Evolutionary conservation across 2,888 invertebrate genomes (phyloP).

Genomic region (Heliconius cydno): DNA sequence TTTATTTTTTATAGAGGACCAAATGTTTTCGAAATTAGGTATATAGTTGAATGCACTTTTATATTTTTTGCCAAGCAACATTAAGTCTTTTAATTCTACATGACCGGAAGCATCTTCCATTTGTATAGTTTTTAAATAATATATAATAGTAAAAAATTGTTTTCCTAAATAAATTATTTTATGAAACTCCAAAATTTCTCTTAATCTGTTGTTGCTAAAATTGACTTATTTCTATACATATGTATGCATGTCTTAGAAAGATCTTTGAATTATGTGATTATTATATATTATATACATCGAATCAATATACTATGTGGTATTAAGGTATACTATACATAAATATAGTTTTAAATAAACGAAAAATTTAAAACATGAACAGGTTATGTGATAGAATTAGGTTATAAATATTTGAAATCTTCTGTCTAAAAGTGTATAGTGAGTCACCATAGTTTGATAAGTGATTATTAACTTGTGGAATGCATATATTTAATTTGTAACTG

Average conservation of each 20-base stretch:
- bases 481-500: background rate
- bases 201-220: background rate
- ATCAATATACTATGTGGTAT: background rate
- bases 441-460: constrained; percentile 1
- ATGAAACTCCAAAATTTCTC: background rate
- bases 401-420: constrained; percentile 4
- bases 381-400: constrained; percentile 11
- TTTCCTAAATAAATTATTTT: background rate
- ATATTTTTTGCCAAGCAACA: background rate
- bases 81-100: background rate
- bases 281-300: constrained; percentile 9
- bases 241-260: background rate
- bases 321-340: background rate
- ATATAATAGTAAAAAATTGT: background rate
- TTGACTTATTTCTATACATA: background rate
- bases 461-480: background rate
- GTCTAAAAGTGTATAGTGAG: background rate
- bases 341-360: constrained; percentile 2
- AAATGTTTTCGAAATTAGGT: constrained; percentile 5
- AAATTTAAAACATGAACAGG: background rate
- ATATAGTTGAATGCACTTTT: background rate
- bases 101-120: background rate
- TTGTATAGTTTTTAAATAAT: background rate
- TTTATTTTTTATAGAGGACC: constrained; percentile 2
- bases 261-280: constrained; percentile 3